Base-by-base conservation (phyloP, 2,797 vertebrate genomes). In the Sardinella longiceps region DNA sequence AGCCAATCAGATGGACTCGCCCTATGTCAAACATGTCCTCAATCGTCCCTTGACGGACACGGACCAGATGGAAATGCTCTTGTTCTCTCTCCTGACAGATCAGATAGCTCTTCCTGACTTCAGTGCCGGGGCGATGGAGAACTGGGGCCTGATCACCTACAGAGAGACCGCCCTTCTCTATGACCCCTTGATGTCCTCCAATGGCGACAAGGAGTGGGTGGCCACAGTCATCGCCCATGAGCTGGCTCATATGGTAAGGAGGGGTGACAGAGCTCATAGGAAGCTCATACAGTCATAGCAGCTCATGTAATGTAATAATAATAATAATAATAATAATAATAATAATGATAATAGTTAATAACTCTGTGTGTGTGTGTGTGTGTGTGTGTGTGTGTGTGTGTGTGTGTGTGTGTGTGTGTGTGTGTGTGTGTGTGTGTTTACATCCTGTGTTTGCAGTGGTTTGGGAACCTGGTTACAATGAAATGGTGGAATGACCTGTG, bases 141-240 rank as follows among this genome's bases (percentile, higher is more conserved):
- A 99, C 93, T 99, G 98, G 98, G 98, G 98, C 1, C 94, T 99
- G 85, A 88, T 99, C 89, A 98, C 96, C 1, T 99, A 99, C 93
- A 93, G 97, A 50, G 98, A 99, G 91, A 97, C 90, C 0, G 88
- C 96, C 0, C 93, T 99, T 83, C 95, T 98, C 18, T 97, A 89
- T 0, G 93, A 98, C 37, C 5, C 81, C 0, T 0, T 0, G 0
- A 85, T 90, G 37, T 98, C 98, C 87, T 98, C 98, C 86, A 96
- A 87, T 0, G 18, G 94, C 85, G 98, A 98, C 95, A 96, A 96
- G 90, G 96, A 98, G 89, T 94, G 96, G 0, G 93, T 98, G 50
- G 87, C 91, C 53, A 93, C 93, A 0, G 94, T 98, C 58, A 94
- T 99, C 0, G 91, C 95, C 5, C 98, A 99, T 0, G 98, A 99